Conservation (phyloP, 2,888 invertebrate genomes). For the Drosophila pseudotalamancana region DNA sequence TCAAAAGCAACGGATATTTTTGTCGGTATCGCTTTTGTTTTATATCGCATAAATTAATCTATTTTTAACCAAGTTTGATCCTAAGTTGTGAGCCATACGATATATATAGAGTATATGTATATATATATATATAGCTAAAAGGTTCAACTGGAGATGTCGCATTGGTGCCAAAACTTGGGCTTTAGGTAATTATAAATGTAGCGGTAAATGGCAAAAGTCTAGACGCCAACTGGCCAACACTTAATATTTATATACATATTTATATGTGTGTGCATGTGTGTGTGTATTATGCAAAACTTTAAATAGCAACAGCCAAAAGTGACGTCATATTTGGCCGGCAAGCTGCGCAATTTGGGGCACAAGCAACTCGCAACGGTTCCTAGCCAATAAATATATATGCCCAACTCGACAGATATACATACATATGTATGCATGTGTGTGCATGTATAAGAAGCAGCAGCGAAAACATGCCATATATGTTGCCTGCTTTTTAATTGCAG, state of each 20-base stretch:
- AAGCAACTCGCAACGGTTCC: constrained; percentile 35
- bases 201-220: constrained; percentile 38
- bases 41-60: constrained; percentile 36
- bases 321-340: constrained; percentile 53
- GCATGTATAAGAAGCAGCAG: constrained; percentile 1
- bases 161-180: constrained; percentile 67
- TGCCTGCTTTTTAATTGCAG: constrained; percentile 67
- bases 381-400: constrained; percentile 22
- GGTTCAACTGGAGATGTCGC: constrained; percentile 43
- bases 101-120: background rate
- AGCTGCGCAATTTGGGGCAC: constrained; percentile 53
- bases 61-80: constrained; percentile 26
- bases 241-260: background rate
- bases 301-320: constrained; percentile 41
- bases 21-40: constrained; percentile 29
- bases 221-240: constrained; percentile 34
- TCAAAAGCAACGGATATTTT: constrained; percentile 53
- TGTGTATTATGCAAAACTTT: constrained; percentile 44
- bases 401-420: no score
- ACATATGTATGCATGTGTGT: background rate
- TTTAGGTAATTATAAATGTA: constrained; percentile 60
- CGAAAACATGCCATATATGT: constrained; percentile 59
- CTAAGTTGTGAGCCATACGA: background rate
- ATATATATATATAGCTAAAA: background rate
- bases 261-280: background rate